Conservation (phyloP, 23 tunicate genomes). For the Halocynthia roretzi region DNA sequence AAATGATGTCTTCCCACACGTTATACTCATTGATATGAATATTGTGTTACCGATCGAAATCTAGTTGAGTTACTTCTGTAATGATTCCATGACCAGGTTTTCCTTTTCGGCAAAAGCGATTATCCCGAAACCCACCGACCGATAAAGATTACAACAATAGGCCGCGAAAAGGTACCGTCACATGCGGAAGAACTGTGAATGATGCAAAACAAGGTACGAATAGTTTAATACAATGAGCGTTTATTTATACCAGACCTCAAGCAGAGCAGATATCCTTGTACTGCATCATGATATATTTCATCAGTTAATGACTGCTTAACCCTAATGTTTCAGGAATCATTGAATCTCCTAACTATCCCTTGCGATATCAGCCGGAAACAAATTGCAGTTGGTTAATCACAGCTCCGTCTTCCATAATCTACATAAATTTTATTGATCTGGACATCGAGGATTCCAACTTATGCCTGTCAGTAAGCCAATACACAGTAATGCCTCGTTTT, state of each 20-base stretch:
- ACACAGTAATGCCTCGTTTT: background rate
- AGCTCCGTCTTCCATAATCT: background rate
- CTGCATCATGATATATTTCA: no score
- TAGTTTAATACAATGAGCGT: no score
- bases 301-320: background rate
- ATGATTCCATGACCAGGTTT: no score
- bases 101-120: no score
- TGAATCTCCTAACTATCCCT: slow-evolving; percentile 19
- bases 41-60: no score
- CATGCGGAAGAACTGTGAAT: background rate
- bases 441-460: slow-evolving; percentile 13
- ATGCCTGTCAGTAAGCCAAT: slow-evolving; percentile 5
- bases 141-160: no score
- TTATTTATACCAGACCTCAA: no score
- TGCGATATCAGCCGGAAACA: slow-evolving; percentile 8
- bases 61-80: no score
- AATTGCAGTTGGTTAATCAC: slow-evolving; percentile 12
- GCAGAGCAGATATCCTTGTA: no score
- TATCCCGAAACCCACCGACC: no score
- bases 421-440: slow-evolving; percentile 16
- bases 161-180: background rate
- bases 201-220: background rate
- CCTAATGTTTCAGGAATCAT: slow-evolving; percentile 8
- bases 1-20: no score
- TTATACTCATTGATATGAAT: no score